phyloP scores from a whole-genome alignment of 2,113 vertebrate genomes.

The Osmerus eperlanus region DNA sequence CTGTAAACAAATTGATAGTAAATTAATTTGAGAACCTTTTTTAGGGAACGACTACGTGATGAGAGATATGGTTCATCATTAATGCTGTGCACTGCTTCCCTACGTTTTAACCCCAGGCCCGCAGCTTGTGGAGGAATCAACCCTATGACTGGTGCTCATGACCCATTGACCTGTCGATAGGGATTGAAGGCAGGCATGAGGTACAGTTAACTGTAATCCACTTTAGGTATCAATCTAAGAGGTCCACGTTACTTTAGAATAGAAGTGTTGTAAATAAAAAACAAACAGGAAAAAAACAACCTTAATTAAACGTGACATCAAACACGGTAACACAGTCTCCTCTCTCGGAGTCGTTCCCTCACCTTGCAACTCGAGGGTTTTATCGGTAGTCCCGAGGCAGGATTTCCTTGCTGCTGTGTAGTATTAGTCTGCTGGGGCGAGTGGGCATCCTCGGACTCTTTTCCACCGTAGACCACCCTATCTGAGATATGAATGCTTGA shows the following conservation, averaged over 20 bases:
- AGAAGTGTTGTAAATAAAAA: too few species aligned
- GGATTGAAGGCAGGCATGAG: conserved; percentile 11
- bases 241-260: too few species aligned
- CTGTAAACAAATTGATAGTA: neutral
- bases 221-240: neutral
- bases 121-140: neutral
- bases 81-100: neutral
- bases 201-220: neutral
- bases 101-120: neutral
- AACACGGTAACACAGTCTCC: neutral
- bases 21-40: neutral
- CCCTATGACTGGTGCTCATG: neutral
- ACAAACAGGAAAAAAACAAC: neutral
- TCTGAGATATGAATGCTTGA: conserved; percentile 95
- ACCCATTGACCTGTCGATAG: neutral
- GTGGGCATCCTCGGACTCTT: conserved; percentile 88
- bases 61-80: neutral
- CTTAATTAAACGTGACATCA: too few species aligned
- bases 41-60: neutral
- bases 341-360: conserved; percentile 63
- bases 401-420: conserved; percentile 81
- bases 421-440: conserved; percentile 84
- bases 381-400: conserved; percentile 84
- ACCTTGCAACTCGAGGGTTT: conserved; percentile 86
- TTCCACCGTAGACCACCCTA: conserved; percentile 86